Base-by-base conservation (phyloP, 2,888 invertebrate species). In the Atrina japonica region DNA sequence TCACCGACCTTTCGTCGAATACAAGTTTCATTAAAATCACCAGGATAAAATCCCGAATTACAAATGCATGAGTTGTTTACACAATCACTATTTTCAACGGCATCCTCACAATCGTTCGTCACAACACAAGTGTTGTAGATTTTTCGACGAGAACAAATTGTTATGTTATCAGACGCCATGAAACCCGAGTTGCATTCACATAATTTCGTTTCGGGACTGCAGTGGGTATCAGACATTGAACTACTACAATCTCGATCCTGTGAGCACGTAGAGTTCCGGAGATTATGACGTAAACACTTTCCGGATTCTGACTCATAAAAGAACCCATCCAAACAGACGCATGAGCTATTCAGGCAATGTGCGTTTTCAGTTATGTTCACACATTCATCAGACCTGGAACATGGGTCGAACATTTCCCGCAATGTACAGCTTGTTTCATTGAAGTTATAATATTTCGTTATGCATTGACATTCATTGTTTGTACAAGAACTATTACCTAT, bases 1-100 rank as follows among this genome's bases (percentile, higher is more conserved):
- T 66, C 59, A 3, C 58, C 58, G 7, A 66, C 30, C 29, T 9
- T 29, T 18, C 61, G 27, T 59, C 27, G 21, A 11, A 21, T 21
- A 25, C 59, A 59, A 25, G 35, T n/a, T n/a, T 25, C 27, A 5
- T 23, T 23, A 1, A 14, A 3, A 16, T 59, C 59, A 3, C 25
- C 49, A 1, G 35, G 47, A 3, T 35, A 35, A 23, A 21, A 63
- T 30, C 61, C 61, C 27, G 40, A 21, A 5, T 49, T 35, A 30
- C 61, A 63, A 14, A 6, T 18, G 30, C 61, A 50, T 9, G 18
- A 16, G 1, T 49, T 47, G 7, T 49, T 49, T 5, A 18, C 35
- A 21, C 61, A 63, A 2, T 47, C 1, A 18, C 61, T 63, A 16
- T 35, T 35, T 1, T 63, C 21, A 21, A 63, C 49, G 1, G 50